Evolutionary conservation across 2,888 invertebrate species (phyloP), one percentile per base, ranked within the genome.

Genomic region (Agapetus fuscipes): DNA sequence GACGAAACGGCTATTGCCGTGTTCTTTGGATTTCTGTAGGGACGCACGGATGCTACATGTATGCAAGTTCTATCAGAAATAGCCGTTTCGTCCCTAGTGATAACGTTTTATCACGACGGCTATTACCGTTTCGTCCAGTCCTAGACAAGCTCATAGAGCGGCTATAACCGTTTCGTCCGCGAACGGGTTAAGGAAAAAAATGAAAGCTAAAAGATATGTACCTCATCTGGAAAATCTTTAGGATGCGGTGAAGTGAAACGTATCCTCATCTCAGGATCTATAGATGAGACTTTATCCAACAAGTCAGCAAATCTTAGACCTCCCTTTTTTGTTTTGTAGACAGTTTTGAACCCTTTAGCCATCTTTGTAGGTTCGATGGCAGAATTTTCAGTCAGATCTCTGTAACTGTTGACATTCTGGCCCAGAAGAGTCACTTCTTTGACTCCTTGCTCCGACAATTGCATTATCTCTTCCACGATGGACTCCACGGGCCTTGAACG

Each of bases 341-440:
- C 86, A 0, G 96, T 96, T 57, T 76, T 79, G 53, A 91, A 91
- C 6, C 90, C 91, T 56, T 74, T 72, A 1, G 76, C 80, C 37
- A 82, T 51, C 29, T 68, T 66, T 0, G 80, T 77, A 3, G 72
- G 58, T 43, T 52, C 55, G 10, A 50, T 48, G 14, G 32, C 39
- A 29, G 59, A 58, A 1, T 50, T 53, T 43, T 71, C 61, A 1
- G 80, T 76, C 16, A 67, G 51, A 58, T 96, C 94, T 44, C 93
- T 72, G 54, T 95, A 97, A 53, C 95, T 96, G 60, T 97, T 97
- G 0, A 97, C 97, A 67, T 97, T 97, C 63, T 97, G 97, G 0
- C 97, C 89, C 37, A 74, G 54, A 17, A 80, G 59, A 0, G 76
- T 76, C 20, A 76, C 73, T 64, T 94, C 90, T 54, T 81, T 86